Evolutionary conservation across 2,113 vertebrate species (phyloP).

Genomic region (Girardinichthys multiradiatus): DNA sequence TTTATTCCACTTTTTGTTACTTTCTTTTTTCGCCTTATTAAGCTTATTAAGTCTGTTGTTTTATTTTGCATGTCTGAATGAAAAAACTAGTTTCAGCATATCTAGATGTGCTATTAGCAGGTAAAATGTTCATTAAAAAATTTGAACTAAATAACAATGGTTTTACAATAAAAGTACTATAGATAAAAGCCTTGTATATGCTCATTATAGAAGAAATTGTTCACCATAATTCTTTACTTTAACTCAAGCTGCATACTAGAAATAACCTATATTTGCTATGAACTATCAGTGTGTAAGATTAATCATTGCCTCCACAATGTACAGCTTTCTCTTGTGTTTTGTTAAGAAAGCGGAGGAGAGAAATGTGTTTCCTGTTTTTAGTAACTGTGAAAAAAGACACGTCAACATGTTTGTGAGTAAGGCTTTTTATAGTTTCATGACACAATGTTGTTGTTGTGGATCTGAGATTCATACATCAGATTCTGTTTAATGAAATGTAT

Average conservation of each 20-base stretch:
- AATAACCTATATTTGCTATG: too few species aligned
- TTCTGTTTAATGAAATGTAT: conserved; percentile 2
- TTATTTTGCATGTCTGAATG: not conserved
- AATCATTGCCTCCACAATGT: not conserved
- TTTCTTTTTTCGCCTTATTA: not conserved
- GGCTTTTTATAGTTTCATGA: conserved; percentile 17
- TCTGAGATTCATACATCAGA: conserved; percentile 15
- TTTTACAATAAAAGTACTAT: not conserved
- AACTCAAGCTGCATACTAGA: too few species aligned
- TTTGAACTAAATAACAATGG: not conserved
- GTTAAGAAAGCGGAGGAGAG: not conserved
- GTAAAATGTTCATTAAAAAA: not conserved
- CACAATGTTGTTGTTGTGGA: conserved; percentile 19
- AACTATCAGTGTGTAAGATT: not conserved
- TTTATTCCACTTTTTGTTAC: not conserved
- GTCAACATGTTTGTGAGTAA: not conserved
- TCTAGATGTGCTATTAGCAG: not conserved
- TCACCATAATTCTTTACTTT: too few species aligned
- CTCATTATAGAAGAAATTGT: too few species aligned
- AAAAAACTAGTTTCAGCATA: not conserved
- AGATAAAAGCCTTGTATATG: not conserved
- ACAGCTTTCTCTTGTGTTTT: not conserved
- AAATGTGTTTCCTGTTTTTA: not conserved
- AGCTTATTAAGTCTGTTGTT: not conserved
- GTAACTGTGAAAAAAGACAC: not conserved